Conservation (phyloP, 2,888 invertebrate species). For the Gastrophysa polygoni region DNA sequence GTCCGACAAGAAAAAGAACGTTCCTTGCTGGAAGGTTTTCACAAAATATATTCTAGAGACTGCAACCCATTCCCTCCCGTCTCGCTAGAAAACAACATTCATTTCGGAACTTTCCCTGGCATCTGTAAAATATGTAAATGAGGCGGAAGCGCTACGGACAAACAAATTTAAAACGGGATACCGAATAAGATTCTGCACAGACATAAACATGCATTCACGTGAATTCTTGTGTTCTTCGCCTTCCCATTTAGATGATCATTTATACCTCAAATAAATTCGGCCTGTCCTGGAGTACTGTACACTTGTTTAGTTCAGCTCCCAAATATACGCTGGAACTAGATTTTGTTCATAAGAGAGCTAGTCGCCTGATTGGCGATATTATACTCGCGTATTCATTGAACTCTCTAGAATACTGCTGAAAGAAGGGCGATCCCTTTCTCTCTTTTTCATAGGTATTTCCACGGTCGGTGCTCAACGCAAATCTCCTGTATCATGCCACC, state of each 20-base stretch:
- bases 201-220: constrained; percentile 8
- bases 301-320: too few species aligned
- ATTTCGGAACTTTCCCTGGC: background rate
- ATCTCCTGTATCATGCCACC: too few species aligned
- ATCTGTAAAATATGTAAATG: background rate
- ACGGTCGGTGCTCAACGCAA: too few species aligned
- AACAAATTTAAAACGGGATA: background rate
- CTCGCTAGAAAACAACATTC: background rate
- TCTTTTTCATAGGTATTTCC: too few species aligned
- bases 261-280: background rate
- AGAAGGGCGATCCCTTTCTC: too few species aligned
- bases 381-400: too few species aligned
- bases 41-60: background rate
- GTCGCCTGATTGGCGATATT: too few species aligned
- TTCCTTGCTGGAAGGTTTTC: too few species aligned
- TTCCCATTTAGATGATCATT: background rate
- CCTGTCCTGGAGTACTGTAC: too few species aligned
- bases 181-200: background rate
- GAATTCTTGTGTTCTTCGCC: background rate
- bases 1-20: background rate
- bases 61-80: background rate
- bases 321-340: too few species aligned
- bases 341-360: too few species aligned
- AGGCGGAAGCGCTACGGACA: background rate
- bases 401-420: too few species aligned